Conservation (phyloP, 2,113 vertebrate species). For the Delphinapterus leucas region DNA sequence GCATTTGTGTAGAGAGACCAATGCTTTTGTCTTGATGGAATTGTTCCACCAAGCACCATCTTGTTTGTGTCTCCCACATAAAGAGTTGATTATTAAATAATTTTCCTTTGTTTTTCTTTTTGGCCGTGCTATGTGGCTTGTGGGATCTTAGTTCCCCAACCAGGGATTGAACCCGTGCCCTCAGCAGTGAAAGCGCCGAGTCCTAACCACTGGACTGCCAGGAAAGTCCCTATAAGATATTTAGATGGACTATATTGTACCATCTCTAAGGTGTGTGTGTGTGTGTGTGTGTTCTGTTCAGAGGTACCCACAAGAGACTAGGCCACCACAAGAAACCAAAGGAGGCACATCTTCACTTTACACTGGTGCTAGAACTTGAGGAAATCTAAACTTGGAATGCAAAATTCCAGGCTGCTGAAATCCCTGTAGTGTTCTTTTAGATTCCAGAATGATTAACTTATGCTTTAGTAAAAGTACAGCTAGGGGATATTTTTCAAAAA, state of each 20-base stretch:
- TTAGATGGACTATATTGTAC: not conserved
- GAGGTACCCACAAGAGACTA: not conserved
- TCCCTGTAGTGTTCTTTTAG: not conserved
- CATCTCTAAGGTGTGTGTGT: not conserved
- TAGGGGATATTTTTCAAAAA: slow-evolving; percentile 8
- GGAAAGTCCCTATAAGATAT: not conserved
- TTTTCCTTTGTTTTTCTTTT: not conserved
- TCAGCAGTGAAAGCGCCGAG: not conserved
- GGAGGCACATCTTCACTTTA: not conserved
- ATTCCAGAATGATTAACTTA: slow-evolving; percentile 1
- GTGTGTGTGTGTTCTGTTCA: not conserved
- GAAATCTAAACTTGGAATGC: not conserved
- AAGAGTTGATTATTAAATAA: not conserved
- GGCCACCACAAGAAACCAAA: not conserved
- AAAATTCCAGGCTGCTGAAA: not conserved
- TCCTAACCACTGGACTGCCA: not conserved
- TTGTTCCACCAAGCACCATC: not conserved
- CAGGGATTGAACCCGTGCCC: not conserved
- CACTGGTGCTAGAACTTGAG: not conserved
- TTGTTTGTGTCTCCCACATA: not conserved
- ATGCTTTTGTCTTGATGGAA: not conserved
- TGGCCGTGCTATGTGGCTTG: no score
- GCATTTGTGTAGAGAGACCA: not conserved
- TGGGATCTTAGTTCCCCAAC: not conserved
- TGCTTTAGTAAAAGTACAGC: not conserved